A percentile compares a stretch with the other conserved stretches of the same genome.
phyloP scores from a whole-genome alignment of 1,140 invertebrate species.

The Cotesia typhae region DNA sequence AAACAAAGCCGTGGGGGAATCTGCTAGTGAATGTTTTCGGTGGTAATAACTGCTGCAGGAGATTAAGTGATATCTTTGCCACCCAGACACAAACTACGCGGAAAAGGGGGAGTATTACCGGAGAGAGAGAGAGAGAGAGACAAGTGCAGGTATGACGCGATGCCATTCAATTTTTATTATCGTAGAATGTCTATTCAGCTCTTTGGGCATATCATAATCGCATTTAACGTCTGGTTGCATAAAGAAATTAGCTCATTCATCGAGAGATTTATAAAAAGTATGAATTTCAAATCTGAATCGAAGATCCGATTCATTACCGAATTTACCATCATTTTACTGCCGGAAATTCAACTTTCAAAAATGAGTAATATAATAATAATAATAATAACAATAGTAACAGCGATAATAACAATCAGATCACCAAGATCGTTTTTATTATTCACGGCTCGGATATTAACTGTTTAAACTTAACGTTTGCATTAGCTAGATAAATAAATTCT shows the following conservation, averaged over 20 bases:
- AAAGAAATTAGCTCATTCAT: slow-evolving; percentile 51
- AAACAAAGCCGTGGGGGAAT: slow-evolving; percentile 1
- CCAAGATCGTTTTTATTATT: neutral
- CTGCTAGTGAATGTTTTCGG: slow-evolving; percentile 21
- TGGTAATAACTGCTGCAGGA: slow-evolving; percentile 32
- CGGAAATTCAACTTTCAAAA: neutral
- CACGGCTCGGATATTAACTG: too few relatives aligned
- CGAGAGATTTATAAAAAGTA: slow-evolving; percentile 37
- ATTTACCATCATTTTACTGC: neutral
- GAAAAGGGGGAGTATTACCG: too few relatives aligned
- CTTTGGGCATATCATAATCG: slow-evolving; percentile 45
- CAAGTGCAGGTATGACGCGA: slow-evolving; percentile 12
- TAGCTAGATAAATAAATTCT: slow-evolving; percentile 27
- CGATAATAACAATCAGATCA: neutral
- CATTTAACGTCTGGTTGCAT: slow-evolving; percentile 47
- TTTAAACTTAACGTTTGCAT: neutral
- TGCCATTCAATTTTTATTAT: slow-evolving; percentile 50
- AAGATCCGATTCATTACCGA: neutral
- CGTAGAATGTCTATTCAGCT: slow-evolving; percentile 44
- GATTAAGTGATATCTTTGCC: slow-evolving; percentile 47
- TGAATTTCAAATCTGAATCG: slow-evolving; percentile 23
- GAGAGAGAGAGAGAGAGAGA: too few relatives aligned
- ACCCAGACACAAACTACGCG: slow-evolving; percentile 35
- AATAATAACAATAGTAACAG: neutral
- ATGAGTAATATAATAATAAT: neutral